Conservation (phyloP, 2,888 invertebrate genomes). For the Pristionchus mayeri region DNA sequence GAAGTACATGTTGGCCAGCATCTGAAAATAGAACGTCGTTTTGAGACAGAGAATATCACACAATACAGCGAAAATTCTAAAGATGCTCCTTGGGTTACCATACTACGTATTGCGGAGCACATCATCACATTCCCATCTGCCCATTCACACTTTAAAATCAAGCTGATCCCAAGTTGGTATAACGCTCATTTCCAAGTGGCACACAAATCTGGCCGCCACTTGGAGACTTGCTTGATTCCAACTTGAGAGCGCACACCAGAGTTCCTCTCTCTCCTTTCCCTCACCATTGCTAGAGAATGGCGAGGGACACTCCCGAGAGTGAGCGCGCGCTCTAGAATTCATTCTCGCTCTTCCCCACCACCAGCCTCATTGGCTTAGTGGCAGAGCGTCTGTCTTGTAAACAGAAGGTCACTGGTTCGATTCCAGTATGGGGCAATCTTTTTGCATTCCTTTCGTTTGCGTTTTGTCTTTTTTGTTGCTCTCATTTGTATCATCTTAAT, state of each 20-base stretch:
- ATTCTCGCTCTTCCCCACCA: background rate
- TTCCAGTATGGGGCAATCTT: constrained; percentile 52
- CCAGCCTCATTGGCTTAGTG: constrained; percentile 51
- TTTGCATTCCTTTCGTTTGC: background rate
- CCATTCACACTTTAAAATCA: no score
- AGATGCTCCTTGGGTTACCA: no score
- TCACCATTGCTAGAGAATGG: background rate
- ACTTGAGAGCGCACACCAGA: no score
- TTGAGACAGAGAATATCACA: no score
- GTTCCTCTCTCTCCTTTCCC: constrained; percentile 20
- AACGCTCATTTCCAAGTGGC: no score
- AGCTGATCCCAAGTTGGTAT: no score
- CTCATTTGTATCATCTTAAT: no score
- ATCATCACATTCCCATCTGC: no score
- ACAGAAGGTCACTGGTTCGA: constrained; percentile 54
- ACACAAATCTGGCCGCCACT: no score
- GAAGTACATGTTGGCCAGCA: constrained; percentile 74
- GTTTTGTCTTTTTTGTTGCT: background rate
- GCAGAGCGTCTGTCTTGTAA: constrained; percentile 53
- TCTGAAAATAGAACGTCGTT: constrained; percentile 57
- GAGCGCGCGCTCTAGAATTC: constrained; percentile 22
- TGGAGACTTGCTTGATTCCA: no score
- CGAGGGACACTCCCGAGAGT: background rate
- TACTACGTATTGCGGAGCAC: no score
- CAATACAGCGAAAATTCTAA: no score